Evolutionary conservation across 2,113 vertebrate species (phyloP).

Genomic region (Albula goreensis): DNA sequence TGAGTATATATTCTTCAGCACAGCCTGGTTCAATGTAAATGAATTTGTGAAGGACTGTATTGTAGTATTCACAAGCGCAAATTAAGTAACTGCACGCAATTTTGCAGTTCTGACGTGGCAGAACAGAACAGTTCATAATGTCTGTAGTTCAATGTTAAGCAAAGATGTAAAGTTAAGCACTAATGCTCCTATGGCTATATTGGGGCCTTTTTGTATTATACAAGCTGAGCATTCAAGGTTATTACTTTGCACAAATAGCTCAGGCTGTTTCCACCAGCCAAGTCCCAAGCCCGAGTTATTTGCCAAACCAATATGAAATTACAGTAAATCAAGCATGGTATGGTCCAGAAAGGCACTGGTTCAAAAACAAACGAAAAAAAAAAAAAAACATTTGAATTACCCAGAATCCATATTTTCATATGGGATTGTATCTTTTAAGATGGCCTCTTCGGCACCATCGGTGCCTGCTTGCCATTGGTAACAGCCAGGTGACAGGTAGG

Average conservation of each 20-base stretch:
- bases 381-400: background rate
- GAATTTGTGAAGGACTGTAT: too few relatives aligned
- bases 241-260: background rate
- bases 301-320: background rate
- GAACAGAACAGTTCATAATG: too few relatives aligned
- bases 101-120: too few relatives aligned
- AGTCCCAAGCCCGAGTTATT: background rate
- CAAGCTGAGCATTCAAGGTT: conserved; percentile 12
- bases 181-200: background rate
- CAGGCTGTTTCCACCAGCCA: background rate
- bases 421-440: background rate
- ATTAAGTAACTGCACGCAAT: too few relatives aligned
- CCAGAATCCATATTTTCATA: background rate
- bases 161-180: too few relatives aligned
- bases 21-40: too few relatives aligned
- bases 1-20: too few relatives aligned
- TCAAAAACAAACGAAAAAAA: background rate
- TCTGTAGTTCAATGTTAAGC: too few relatives aligned
- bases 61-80: too few relatives aligned
- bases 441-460: background rate
- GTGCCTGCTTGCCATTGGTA: background rate
- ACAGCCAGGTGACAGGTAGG: background rate
- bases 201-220: background rate
- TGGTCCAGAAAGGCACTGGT: background rate
- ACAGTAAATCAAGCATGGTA: background rate